These are phyloP conservation scores for Morelia viridis DNA, from an alignment of 2,797 vertebrate genomes.

Conservation along the genomic window DNA sequence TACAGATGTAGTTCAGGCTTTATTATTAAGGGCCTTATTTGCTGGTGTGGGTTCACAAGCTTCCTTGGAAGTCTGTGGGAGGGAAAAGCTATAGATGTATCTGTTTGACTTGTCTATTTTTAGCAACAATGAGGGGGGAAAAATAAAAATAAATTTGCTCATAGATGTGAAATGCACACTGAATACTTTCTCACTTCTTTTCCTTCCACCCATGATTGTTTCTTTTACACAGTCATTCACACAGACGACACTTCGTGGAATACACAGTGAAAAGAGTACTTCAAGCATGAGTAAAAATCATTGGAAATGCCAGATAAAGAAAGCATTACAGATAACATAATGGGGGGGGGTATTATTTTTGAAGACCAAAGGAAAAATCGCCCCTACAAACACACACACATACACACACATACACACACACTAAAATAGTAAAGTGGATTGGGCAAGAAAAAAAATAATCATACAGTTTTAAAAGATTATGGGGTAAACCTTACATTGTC, in stretches of 20 bases:
- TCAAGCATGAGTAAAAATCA: conserved; percentile 47
- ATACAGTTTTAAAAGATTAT: neutral
- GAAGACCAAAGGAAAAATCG: neutral
- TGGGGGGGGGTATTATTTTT: conserved; percentile 13
- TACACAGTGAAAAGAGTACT: conserved; percentile 34
- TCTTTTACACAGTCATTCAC: conserved; percentile 37
- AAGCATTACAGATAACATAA: conserved; percentile 3
- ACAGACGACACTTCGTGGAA: neutral
- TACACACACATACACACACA: neutral
- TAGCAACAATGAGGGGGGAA: neutral
- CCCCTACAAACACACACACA: neutral
- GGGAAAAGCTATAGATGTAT: conserved; percentile 6
- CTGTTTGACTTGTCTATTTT: conserved; percentile 35
- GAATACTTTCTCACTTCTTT: conserved; percentile 36
- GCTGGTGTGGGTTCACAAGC: neutral
- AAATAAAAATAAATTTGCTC: conserved; percentile 25
- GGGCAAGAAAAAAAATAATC: neutral
- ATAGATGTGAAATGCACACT: conserved; percentile 40
- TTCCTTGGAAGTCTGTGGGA: neutral
- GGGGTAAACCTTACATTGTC: neutral
- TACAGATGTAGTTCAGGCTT: conserved; percentile 9
- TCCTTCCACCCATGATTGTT: conserved; percentile 43
- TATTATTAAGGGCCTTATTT: conserved; percentile 21
- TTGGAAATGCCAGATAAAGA: conserved; percentile 42
- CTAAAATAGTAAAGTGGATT: neutral